A percentile compares a stretch with the other conserved stretches of the same genome.
Evolutionary conservation across 2,888 invertebrate genomes (phyloP).

Genomic region (Endomychus coccineus): DNA sequence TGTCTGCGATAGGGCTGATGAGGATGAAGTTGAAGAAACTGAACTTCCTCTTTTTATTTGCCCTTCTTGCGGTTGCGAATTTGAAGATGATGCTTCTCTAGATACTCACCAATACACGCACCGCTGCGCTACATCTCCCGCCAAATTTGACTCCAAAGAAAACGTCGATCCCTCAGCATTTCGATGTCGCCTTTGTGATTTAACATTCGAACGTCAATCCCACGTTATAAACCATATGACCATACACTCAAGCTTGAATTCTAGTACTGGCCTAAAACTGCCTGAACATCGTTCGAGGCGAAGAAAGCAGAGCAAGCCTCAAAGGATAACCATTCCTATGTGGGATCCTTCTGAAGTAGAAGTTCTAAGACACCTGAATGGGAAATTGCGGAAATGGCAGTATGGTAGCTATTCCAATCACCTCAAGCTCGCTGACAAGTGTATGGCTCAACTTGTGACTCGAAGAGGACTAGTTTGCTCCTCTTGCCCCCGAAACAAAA

Average conservation of each 20-base stretch:
- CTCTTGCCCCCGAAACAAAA: conserved; percentile 38
- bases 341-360: conserved; percentile 37
- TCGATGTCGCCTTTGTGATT: conserved; percentile 44
- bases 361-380: conserved; percentile 33
- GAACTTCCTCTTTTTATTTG: conserved; percentile 47
- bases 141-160: conserved; percentile 42
- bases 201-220: conserved; percentile 42
- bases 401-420: conserved; percentile 26
- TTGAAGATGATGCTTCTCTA: conserved; percentile 46
- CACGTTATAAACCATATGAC: conserved; percentile 47
- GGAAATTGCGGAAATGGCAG: conserved; percentile 33
- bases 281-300: conserved; percentile 29
- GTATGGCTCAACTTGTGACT: conserved; percentile 39
- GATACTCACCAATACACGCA: conserved; percentile 46
- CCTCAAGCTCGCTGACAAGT: conserved; percentile 37
- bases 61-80: conserved; percentile 49
- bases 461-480: conserved; percentile 37
- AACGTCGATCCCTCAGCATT: conserved; percentile 42
- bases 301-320: conserved; percentile 48
- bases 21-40: conserved; percentile 39
- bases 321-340: conserved; percentile 38
- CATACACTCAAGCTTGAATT: conserved; percentile 41
- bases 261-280: conserved; percentile 32
- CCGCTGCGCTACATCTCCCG: conserved; percentile 46
- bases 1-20: conserved; percentile 41